phyloP scores from a whole-genome alignment of 2,888 invertebrate species.

The Halictus ligatus region DNA sequence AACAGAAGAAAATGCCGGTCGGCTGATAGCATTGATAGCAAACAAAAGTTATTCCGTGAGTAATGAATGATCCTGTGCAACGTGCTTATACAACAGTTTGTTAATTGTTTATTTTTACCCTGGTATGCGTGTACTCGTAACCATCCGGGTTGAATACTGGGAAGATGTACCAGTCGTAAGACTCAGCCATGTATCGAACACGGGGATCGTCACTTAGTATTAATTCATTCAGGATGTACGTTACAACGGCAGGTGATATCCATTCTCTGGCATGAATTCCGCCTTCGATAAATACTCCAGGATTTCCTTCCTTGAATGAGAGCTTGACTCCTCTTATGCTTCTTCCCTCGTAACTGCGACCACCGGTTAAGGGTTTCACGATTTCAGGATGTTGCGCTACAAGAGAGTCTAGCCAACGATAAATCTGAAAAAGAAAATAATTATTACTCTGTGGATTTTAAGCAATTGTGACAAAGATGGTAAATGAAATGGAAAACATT shows the following conservation, averaged over 20 bases:
- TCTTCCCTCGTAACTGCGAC: constrained; percentile 86
- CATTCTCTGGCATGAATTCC: constrained; percentile 92
- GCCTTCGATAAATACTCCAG: constrained; percentile 87
- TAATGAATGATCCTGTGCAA: background rate
- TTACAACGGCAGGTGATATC: constrained; percentile 88
- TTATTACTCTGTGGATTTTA: background rate
- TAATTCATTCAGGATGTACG: constrained; percentile 88
- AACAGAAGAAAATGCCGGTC: too few relatives aligned
- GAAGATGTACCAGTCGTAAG: constrained; percentile 90
- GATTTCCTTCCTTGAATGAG: constrained; percentile 84
- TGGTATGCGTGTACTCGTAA: constrained; percentile 88
- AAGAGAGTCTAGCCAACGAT: constrained; percentile 82
- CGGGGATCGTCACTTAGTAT: constrained; percentile 86
- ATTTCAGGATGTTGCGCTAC: constrained; percentile 84
- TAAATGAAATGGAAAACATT: too few relatives aligned
- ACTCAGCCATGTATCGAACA: constrained; percentile 85
- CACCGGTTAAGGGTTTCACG: constrained; percentile 84
- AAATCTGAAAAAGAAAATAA: constrained; percentile 34
- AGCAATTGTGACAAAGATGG: too few relatives aligned
- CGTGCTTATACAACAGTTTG: background rate
- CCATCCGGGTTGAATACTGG: constrained; percentile 93
- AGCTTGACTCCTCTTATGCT: constrained; percentile 87
- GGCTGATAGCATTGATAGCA: too few relatives aligned
- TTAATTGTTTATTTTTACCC: constrained; percentile 77
- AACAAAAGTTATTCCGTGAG: background rate